Evolutionary conservation across 2,113 vertebrate genomes (phyloP), one percentile per base, ranked within the genome.

Genomic region (Castor canadensis): DNA sequence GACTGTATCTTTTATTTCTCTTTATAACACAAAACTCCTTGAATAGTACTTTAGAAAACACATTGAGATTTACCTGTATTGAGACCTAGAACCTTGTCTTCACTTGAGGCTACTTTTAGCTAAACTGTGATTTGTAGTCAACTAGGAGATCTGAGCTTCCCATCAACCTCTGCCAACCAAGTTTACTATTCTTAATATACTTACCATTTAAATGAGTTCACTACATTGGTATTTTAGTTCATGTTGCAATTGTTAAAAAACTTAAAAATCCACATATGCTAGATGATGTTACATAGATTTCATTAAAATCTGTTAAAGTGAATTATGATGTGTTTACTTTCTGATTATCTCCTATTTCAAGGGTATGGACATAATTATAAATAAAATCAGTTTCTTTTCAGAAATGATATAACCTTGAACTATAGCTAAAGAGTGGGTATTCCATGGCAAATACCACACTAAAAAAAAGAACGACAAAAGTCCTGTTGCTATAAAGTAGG

Each of bases 201-300:
- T 87, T 93, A 88, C n/a, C 77, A 94, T 66, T 93, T 79, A 73
- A 91, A 76, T 83, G 30, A 72, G 89, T 95, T 87, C 47, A 87
- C 94, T 93, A 73, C 62, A 38, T 64, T 73, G 38, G 85, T 49
- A 52, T 93, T 96, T 92, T 82, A 91, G 75, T 72, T 92, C 93
- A 54, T 86, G 72, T 87, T 76, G 89, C 49, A 40, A 91, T 72
- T 95, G 30, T 91, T 92, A 43, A 71, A 56, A 89, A 95, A 96
- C 95, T 95, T 96, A 86, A 87, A 97, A 96, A 85, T 73, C 66
- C 64, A 43, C 56, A 94, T 94, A 92, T 91, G 88, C 89, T 96
- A 72, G 45, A 82, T 92, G 38, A 22, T 62, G 47, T 89, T 91
- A 38, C 49, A 79, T 16, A 75, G 77, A 91, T 56, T 87, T 52